Conservation (phyloP, 2,797 vertebrate genomes). For the Sus cebifrons region DNA sequence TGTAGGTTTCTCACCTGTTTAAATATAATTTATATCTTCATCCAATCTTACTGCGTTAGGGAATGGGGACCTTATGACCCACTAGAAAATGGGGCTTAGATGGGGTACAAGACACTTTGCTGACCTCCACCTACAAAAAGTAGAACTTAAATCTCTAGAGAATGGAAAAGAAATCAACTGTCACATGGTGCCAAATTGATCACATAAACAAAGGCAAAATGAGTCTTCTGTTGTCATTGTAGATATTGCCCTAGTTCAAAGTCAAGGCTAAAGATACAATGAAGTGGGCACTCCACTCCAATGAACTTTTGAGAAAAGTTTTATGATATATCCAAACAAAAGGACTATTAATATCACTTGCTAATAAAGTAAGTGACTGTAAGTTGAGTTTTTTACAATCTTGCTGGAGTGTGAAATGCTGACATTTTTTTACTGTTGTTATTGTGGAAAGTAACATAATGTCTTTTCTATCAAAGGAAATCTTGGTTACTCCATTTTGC, state of each 20-base stretch:
- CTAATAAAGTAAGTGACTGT: background rate
- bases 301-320: background rate
- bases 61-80: background rate
- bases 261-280: background rate
- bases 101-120: background rate
- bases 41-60: background rate
- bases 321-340: background rate
- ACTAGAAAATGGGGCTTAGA: background rate
- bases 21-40: background rate
- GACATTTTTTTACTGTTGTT: background rate
- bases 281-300: background rate
- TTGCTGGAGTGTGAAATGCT: background rate
- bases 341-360: background rate
- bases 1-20: background rate
- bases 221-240: background rate
- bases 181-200: background rate
- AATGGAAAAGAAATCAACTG: background rate
- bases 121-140: background rate
- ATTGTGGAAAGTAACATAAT: no score
- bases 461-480: no score
- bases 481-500: no score
- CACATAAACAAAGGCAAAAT: background rate
- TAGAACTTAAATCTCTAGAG: background rate
- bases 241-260: background rate
- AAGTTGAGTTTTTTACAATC: background rate